Percentiles rank a stretch among this genome's conserved stretches.
phyloP scores from a whole-genome alignment of 1,140 invertebrate species.

The Coptotermes formosanus region DNA sequence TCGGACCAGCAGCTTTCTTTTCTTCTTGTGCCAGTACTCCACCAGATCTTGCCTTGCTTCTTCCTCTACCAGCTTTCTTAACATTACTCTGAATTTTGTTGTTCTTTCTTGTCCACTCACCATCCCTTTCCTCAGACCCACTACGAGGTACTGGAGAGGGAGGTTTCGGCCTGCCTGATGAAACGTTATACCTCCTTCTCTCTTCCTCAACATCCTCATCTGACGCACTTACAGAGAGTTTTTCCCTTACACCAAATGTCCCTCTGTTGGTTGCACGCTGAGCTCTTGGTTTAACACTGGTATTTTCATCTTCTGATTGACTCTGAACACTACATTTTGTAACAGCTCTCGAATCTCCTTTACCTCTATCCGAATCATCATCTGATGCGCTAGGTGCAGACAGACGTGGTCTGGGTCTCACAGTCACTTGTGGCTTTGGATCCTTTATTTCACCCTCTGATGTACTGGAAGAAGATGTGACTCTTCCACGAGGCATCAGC shows the following conservation, averaged over 20 bases:
- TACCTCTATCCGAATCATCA: background rate
- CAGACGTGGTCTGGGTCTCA: background rate
- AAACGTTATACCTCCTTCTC: background rate
- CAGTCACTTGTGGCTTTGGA: background rate
- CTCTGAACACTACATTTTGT: background rate
- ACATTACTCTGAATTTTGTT: background rate
- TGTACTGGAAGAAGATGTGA: background rate
- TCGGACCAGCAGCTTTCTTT: conserved; percentile 43
- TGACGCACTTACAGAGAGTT: background rate
- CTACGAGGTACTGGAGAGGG: background rate
- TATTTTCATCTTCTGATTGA: background rate
- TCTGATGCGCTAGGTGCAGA: background rate
- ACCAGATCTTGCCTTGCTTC: background rate
- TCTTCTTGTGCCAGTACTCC: background rate
- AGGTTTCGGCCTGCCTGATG: background rate
- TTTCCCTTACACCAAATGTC: background rate
- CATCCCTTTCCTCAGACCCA: conserved; percentile 10
- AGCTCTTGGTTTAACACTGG: background rate
- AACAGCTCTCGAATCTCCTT: background rate
- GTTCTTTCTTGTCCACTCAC: background rate
- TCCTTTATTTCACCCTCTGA: background rate
- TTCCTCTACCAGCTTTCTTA: background rate
- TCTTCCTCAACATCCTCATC: background rate
- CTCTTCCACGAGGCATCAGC: background rate
- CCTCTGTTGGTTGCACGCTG: background rate